A percentile compares a stretch with the other conserved stretches of the same genome.
These are phyloP conservation scores for Apostichopus japonicus DNA, from an alignment of 35 echinoderm and acorn worm genomes.

Conservation along the genomic window DNA sequence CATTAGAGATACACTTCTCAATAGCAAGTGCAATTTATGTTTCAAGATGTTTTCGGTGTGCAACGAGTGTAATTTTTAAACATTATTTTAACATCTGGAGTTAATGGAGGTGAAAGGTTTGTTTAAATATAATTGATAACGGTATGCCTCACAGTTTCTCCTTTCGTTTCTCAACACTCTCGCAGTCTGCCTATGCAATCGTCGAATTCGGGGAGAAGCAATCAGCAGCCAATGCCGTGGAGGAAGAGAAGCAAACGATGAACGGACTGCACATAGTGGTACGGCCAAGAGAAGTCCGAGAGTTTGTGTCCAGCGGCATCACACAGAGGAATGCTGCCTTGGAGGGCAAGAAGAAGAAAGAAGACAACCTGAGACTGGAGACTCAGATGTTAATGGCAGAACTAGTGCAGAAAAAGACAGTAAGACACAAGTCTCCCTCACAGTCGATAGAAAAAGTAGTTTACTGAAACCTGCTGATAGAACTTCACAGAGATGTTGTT, in stretches of 20 bases:
- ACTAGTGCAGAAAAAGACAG: background rate
- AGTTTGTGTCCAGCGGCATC: conserved; percentile 30
- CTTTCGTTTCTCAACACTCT: background rate
- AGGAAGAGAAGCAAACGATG: conserved; percentile 76
- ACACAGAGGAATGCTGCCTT: conserved; percentile 13
- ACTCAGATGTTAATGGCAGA: background rate
- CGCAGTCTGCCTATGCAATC: conserved; percentile 85
- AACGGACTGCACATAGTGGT: conserved; percentile 79
- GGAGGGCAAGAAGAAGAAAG: conserved; percentile 37
- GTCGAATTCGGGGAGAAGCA: conserved; percentile 77
- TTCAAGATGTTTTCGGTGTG: too few species aligned
- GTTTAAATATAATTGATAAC: too few species aligned
- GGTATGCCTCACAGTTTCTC: too few species aligned
- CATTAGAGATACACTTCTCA: too few species aligned
- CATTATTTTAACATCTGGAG: too few species aligned
- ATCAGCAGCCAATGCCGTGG: too few species aligned
- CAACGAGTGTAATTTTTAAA: too few species aligned
- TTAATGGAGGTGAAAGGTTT: too few species aligned
- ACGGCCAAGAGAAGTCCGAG: conserved; percentile 66
- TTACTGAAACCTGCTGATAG: too few species aligned
- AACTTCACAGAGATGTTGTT: too few species aligned
- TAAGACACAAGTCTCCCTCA: background rate
- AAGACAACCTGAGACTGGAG: conserved; percentile 28
- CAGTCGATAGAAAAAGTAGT: too few species aligned
- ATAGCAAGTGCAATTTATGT: too few species aligned